Evolutionary conservation across 2,888 invertebrate genomes (phyloP).

Genomic region (Drosophila kambysellisi): DNA sequence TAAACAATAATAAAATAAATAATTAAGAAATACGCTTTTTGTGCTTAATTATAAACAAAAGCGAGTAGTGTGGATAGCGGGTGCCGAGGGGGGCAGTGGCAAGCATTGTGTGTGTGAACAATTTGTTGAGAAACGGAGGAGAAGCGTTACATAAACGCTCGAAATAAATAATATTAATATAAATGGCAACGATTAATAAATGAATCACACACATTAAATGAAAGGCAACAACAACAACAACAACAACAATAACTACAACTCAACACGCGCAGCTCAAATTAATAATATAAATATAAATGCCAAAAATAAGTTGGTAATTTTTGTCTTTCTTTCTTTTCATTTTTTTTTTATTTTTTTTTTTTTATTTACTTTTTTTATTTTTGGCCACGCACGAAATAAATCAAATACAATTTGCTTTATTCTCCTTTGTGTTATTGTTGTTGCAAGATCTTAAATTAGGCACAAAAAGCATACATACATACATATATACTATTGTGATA

Average conservation of each 20-base stretch:
- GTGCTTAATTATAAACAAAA: conserved; percentile 78
- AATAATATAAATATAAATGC: conserved; percentile 74
- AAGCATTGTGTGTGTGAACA: conserved; percentile 38
- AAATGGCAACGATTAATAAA: conserved; percentile 52
- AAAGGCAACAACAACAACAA: conserved; percentile 37
- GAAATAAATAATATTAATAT: conserved; percentile 68
- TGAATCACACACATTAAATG: conserved; percentile 68
- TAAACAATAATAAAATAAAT: conserved; percentile 82
- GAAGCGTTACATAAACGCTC: conserved; percentile 75
- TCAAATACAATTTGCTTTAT: conserved; percentile 56
- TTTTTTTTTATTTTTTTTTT: conserved; percentile 4
- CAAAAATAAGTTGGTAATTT: conserved; percentile 33
- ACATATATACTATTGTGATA: conserved; percentile 16
- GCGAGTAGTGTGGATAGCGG: neutral
- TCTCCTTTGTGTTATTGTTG: neutral
- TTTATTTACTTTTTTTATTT: conserved; percentile 70
- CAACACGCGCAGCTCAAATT: conserved; percentile 69
- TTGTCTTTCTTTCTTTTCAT: conserved; percentile 12
- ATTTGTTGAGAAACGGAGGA: conserved; percentile 47
- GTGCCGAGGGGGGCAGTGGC: neutral
- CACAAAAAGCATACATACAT: conserved; percentile 25
- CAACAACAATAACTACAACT: conserved; percentile 48
- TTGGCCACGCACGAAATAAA: conserved; percentile 74
- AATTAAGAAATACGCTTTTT: conserved; percentile 78
- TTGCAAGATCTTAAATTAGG: conserved; percentile 41